Percentiles rank a stretch among this genome's conserved stretches.
phyloP scores from a whole-genome alignment of 2,888 invertebrate genomes.

The Caenorhabditis parvicauda region DNA sequence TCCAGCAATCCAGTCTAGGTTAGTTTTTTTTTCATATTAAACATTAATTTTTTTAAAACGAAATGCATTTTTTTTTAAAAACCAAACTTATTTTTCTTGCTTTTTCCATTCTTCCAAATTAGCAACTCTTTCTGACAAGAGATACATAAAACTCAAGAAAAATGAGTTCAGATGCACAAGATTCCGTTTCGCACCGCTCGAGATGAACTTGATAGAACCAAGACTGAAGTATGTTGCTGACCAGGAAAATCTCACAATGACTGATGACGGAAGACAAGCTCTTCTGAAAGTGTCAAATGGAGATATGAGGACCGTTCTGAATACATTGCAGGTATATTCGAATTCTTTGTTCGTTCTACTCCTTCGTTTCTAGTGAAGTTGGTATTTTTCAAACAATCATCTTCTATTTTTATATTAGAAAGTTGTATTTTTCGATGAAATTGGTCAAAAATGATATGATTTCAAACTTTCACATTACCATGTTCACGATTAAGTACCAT shows the following conservation, averaged over 20 bases:
- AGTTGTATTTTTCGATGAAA: no score
- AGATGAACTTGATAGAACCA: constrained; percentile 82
- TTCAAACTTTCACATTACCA: background rate
- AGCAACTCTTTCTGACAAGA: background rate
- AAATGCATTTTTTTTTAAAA: no score
- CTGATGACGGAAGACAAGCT: constrained; percentile 85
- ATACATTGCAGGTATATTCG: constrained; percentile 79
- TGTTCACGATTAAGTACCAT: background rate
- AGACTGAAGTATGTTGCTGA: constrained; percentile 76
- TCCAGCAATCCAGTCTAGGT: constrained; percentile 94
- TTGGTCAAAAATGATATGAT: no score
- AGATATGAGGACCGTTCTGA: constrained; percentile 95
- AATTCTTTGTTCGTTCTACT: background rate
- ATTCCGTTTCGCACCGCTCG: constrained; percentile 58
- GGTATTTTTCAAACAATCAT: no score
- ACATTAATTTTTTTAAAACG: no score
- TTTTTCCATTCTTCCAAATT: background rate
- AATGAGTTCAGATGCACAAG: constrained; percentile 33
- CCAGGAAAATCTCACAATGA: constrained; percentile 59
- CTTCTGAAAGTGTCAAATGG: constrained; percentile 85
- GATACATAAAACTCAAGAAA: constrained; percentile 17
- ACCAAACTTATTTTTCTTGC: no score
- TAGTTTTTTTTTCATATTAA: constrained; percentile 90
- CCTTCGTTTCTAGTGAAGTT: no score
- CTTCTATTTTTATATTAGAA: no score